Percentiles rank a stretch among this genome's conserved stretches.
Conservation (phyloP, 2,888 invertebrate genomes). For the Hypsopygia costalis region DNA sequence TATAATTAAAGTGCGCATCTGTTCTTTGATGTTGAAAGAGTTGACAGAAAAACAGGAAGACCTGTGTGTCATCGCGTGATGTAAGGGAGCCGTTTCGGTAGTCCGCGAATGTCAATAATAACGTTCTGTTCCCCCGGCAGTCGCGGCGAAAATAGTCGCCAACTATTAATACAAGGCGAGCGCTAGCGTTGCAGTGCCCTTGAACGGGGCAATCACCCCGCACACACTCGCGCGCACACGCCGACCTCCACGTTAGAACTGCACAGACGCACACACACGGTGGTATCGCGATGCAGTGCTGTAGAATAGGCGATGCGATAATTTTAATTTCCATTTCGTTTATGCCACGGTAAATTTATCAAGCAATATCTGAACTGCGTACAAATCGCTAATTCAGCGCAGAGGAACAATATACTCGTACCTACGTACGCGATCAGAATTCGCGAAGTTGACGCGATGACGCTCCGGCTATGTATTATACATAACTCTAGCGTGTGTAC, state of each 20-base stretch:
- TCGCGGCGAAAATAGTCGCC: constrained; percentile 75
- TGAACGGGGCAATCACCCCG: constrained; percentile 77
- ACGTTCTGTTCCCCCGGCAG: constrained; percentile 68
- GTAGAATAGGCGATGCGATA: constrained; percentile 60
- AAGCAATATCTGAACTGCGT: constrained; percentile 11
- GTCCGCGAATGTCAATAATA: constrained; percentile 78
- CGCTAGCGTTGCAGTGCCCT: constrained; percentile 77
- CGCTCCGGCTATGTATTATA: no score
- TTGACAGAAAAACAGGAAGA: constrained; percentile 26
- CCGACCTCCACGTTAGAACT: constrained; percentile 28
- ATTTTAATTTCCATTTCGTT: constrained; percentile 73
- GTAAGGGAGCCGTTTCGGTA: constrained; percentile 57
- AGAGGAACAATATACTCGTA: neutral
- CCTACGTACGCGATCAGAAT: no score
- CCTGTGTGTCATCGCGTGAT: constrained; percentile 32
- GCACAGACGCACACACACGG: constrained; percentile 31
- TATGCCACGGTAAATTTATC: constrained; percentile 25
- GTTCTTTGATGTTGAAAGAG: constrained; percentile 3
- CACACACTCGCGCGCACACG: constrained; percentile 59
- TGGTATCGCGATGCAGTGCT: constrained; percentile 57
- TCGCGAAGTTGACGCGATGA: no score
- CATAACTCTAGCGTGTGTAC: no score
- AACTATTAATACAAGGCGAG: constrained; percentile 74
- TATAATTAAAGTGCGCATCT: neutral
- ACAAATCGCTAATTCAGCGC: neutral